These are phyloP conservation scores for Gallinago undulata DNA, from an alignment of 2,113 vertebrate genomes.

Conservation along the genomic window DNA sequence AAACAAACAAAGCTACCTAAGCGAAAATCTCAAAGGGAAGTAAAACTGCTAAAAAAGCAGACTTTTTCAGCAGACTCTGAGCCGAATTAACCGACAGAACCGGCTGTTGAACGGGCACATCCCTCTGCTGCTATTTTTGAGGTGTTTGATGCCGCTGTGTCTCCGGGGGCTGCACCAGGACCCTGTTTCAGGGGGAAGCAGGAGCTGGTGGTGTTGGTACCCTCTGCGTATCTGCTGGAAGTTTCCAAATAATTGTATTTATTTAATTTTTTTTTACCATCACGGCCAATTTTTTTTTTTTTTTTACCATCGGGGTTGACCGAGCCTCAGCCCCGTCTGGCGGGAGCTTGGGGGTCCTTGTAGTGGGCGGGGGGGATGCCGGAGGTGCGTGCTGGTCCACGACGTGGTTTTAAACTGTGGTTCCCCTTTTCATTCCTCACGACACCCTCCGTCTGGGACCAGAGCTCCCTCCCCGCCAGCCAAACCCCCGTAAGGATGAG, in stretches of 20 bases:
- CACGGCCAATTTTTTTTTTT: not conserved
- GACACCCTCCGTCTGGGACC: constrained; percentile 75
- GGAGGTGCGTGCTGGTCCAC: not conserved
- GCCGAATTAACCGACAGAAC: rapidly evolving
- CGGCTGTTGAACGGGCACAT: rapidly evolving
- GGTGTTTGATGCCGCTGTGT: not conserved
- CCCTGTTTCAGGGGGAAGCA: not conserved
- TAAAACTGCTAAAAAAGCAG: not conserved
- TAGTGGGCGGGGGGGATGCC: not conserved
- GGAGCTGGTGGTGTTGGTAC: not conserved
- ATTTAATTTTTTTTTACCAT: not conserved
- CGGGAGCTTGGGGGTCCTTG: not conserved
- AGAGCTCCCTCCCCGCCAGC: constrained; percentile 79
- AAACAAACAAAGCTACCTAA: not conserved
- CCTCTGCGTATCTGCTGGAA: not conserved
- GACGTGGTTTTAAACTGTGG: not conserved
- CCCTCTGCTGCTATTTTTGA: not conserved
- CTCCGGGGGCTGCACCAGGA: not conserved
- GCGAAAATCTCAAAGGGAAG: not conserved
- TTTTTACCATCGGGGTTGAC: not conserved
- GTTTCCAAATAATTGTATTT: not conserved
- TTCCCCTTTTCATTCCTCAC: constrained; percentile 61
- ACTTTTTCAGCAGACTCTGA: not conserved
- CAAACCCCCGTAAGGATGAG: constrained; percentile 85
- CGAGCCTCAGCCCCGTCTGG: not conserved